A percentile compares a stretch with the other conserved stretches of the same genome.
These are phyloP conservation scores for Vanessa cardui DNA, from an alignment of 2,888 invertebrate species.

Conservation along the genomic window DNA sequence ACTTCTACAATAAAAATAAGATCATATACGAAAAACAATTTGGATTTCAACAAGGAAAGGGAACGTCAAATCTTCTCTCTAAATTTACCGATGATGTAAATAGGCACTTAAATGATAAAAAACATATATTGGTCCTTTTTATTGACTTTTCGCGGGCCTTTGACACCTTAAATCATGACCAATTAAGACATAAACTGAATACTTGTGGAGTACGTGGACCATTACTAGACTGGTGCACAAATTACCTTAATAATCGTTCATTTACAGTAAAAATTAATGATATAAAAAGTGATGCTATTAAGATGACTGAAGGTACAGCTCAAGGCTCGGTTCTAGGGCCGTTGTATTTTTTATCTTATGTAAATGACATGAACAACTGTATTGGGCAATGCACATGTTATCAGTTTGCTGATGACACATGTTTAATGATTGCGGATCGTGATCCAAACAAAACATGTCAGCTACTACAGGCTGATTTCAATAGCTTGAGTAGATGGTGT, in stretches of 20 bases:
- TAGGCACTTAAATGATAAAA: slow-evolving; percentile 29
- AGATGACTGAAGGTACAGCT: slow-evolving; percentile 30
- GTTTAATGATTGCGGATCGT: slow-evolving; percentile 19
- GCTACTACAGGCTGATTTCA: slow-evolving; percentile 25
- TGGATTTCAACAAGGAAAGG: no score
- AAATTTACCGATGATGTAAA: slow-evolving; percentile 39
- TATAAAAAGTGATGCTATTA: slow-evolving; percentile 6
- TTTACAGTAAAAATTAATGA: slow-evolving; percentile 30
- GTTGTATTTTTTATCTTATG: slow-evolving; percentile 35
- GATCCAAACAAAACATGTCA: slow-evolving; percentile 14
- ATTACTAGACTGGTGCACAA: slow-evolving; percentile 31
- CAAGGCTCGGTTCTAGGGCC: slow-evolving; percentile 38
- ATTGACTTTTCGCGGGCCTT: slow-evolving; percentile 40
- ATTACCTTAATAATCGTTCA: slow-evolving; percentile 29
- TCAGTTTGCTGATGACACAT: slow-evolving; percentile 41
- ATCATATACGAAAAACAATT: slow-evolving; percentile 28
- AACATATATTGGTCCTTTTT: slow-evolving; percentile 32
- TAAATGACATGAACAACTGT: slow-evolving; percentile 34
- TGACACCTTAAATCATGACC: slow-evolving; percentile 37
- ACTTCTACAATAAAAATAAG: slow-evolving; percentile 23
- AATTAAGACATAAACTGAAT: slow-evolving; percentile 28
- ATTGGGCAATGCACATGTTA: slow-evolving; percentile 26
- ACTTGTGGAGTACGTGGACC: slow-evolving; percentile 34
- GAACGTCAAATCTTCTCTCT: no score
- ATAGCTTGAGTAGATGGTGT: slow-evolving; percentile 26